A percentile compares a stretch with the other conserved stretches of the same genome.
phyloP scores from a whole-genome alignment of 2,797 vertebrate genomes.

The Pangasius krempfi region DNA sequence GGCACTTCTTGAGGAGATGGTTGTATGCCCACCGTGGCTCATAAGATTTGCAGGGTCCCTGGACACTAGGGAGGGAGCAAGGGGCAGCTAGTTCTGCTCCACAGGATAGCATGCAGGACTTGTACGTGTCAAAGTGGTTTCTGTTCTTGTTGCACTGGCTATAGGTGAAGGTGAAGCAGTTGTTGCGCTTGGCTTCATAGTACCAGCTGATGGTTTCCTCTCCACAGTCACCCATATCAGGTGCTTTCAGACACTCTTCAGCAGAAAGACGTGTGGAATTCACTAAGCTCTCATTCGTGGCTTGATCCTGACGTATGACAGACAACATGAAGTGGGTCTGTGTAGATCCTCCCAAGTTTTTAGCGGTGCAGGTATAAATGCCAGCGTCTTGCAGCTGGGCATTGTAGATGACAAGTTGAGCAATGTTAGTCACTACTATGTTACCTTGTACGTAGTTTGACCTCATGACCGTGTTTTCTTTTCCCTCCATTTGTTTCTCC shows the following conservation, averaged over 20 bases:
- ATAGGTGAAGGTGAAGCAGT: conserved; percentile 93
- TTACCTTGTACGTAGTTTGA: conserved; percentile 92
- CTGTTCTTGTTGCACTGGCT: conserved; percentile 90
- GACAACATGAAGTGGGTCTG: conserved; percentile 87
- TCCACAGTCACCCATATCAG: conserved; percentile 87
- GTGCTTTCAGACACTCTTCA: conserved; percentile 88
- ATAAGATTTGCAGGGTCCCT: conserved; percentile 93
- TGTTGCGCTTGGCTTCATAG: conserved; percentile 93
- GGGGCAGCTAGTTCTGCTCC: conserved; percentile 85
- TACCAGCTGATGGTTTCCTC: conserved; percentile 94
- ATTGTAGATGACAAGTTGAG: conserved; percentile 96
- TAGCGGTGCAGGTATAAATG: conserved; percentile 92
- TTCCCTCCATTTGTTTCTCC: conserved; percentile 90
- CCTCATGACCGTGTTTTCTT: conserved; percentile 88
- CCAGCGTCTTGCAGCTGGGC: conserved; percentile 88
- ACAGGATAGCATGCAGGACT: conserved; percentile 88
- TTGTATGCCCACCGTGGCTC: conserved; percentile 94
- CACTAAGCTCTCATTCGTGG: conserved; percentile 66
- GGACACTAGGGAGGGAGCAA: conserved; percentile 88
- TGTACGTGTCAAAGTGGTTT: conserved; percentile 91
- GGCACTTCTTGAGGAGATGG: conserved; percentile 85
- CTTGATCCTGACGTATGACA: conserved; percentile 79
- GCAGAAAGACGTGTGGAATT: conserved; percentile 81
- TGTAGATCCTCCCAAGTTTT: conserved; percentile 82
- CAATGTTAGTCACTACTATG: conserved; percentile 94